phyloP scores from a whole-genome alignment of 2,113 vertebrate genomes.

The Lota lota region DNA sequence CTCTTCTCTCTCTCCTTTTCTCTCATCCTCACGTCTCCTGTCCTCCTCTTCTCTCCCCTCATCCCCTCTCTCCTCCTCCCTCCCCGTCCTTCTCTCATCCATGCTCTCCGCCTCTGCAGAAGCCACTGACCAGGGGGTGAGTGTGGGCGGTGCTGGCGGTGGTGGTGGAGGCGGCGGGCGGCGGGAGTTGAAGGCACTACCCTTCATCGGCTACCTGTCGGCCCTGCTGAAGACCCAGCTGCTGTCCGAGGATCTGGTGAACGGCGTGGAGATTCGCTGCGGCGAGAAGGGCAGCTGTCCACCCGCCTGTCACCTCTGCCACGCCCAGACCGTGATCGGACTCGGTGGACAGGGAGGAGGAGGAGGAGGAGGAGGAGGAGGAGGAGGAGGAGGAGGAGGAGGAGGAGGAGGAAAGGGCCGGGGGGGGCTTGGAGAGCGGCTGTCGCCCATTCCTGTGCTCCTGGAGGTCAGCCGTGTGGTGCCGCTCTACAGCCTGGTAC shows the following conservation, averaged over 20 bases:
- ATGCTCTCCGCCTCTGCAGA: conserved; percentile 62
- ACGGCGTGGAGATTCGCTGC: conserved; percentile 91
- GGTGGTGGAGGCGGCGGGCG: conserved; percentile 69
- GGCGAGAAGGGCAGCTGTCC: conserved; percentile 95
- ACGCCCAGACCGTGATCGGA: conserved; percentile 64
- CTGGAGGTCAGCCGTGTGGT: conserved; percentile 90
- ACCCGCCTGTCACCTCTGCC: conserved; percentile 89
- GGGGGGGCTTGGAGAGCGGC: conserved; percentile 78
- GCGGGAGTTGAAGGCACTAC: conserved; percentile 90
- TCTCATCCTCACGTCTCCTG: background rate
- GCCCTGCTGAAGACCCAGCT: conserved; percentile 90
- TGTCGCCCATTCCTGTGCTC: conserved; percentile 86
- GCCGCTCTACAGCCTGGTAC: conserved; percentile 90
- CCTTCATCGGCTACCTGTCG: conserved; percentile 95
- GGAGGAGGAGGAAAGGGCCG: conserved; percentile 41
- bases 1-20: background rate
- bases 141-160: background rate
- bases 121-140: conserved; percentile 83
- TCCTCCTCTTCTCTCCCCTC: background rate
- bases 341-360: background rate
- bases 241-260: conserved; percentile 89
- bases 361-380: background rate
- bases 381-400: conserved; percentile 4
- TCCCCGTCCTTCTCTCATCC: background rate
- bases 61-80: background rate